Percentiles rank a stretch among this genome's conserved stretches.
Evolutionary conservation across 2,113 vertebrate species (phyloP).

Genomic region (Nibea coibor): DNA sequence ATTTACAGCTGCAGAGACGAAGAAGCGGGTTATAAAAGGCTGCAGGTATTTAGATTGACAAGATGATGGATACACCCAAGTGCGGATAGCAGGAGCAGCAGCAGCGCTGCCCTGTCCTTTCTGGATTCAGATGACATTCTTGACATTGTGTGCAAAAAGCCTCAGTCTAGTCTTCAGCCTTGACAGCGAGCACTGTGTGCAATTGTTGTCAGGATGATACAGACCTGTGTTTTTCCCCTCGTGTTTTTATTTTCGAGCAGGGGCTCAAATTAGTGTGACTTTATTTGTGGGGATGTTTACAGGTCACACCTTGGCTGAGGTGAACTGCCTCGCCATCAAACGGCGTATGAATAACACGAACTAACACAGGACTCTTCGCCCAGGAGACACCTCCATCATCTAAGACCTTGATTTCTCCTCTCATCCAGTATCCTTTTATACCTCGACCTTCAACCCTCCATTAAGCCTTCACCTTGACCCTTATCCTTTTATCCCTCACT

Average conservation of each 20-base stretch:
- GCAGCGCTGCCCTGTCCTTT: not conserved
- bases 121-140: not conserved
- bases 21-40: not conserved
- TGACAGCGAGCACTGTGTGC: not conserved
- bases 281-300: not conserved
- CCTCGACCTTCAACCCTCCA: no score
- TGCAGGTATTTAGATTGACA: conserved; percentile 27
- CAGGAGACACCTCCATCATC: no score
- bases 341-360: no score
- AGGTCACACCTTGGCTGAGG: not conserved
- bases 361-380: no score
- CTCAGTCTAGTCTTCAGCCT: not conserved
- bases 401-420: no score
- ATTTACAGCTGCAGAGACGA: conserved; percentile 26
- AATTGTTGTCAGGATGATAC: not conserved
- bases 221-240: not conserved
- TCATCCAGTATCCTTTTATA: no score
- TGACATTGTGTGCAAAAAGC: not conserved
- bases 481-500: no score
- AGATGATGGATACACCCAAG: not conserved
- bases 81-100: not conserved
- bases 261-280: not conserved
- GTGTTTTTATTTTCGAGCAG: not conserved
- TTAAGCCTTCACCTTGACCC: no score
- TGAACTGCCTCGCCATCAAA: not conserved